phyloP scores from a whole-genome alignment of 2,888 invertebrate genomes.

The Drosophila picticornis region DNA sequence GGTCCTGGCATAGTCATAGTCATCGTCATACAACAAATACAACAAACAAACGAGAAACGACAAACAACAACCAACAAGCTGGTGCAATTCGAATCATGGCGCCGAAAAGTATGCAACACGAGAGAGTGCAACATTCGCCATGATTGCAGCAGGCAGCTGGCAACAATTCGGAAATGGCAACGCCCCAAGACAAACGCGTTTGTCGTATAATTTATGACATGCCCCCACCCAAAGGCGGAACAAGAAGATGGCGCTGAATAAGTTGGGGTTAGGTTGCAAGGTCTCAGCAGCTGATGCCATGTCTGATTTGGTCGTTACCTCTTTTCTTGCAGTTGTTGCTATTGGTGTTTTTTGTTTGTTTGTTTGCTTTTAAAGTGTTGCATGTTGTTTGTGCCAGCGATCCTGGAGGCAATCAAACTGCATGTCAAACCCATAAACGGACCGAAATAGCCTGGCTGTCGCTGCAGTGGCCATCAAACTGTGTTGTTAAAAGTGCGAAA shows the following conservation, averaged over 20 bases:
- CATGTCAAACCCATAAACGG: conserved; percentile 70
- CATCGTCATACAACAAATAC: conserved; percentile 11
- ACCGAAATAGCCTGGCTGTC: conserved; percentile 9
- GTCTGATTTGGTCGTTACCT: conserved; percentile 68
- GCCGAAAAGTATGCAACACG: conserved; percentile 75
- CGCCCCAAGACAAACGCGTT: conserved; percentile 75
- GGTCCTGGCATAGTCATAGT: conserved; percentile 5
- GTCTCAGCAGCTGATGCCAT: conserved; percentile 47
- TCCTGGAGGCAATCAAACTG: conserved; percentile 60
- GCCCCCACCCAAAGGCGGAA: conserved; percentile 29
- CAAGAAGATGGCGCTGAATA: neutral
- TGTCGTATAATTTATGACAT: conserved; percentile 78
- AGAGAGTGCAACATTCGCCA: conserved; percentile 71
- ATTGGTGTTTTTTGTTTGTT: conserved; percentile 11
- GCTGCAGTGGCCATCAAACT: conserved; percentile 66
- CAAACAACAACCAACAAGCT: conserved; percentile 2
- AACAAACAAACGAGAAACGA: neutral
- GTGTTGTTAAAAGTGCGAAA: conserved; percentile 61
- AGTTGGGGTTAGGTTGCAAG: neutral
- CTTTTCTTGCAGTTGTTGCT: neutral
- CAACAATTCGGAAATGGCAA: conserved; percentile 52
- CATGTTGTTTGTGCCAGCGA: conserved; percentile 70
- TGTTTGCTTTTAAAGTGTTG: conserved; percentile 62
- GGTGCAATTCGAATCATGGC: conserved; percentile 22
- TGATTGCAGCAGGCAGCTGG: conserved; percentile 62